Base-by-base conservation (phyloP, 92 coral and sea anemone genomes). In the Actinernus sp. region DNA sequence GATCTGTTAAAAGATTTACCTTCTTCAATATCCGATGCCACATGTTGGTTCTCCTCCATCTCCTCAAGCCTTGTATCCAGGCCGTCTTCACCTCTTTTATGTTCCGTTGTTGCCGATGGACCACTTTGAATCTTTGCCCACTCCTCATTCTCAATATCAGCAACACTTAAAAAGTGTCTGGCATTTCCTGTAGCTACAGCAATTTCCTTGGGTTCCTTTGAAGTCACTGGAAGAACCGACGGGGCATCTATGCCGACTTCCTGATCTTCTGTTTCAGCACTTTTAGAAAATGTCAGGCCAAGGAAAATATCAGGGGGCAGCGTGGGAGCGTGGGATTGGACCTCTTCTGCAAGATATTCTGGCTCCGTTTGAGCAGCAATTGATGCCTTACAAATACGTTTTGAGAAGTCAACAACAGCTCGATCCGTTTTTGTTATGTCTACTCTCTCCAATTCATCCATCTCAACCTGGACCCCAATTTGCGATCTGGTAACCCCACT, bases 81-180 rank as follows among this genome's bases (percentile, higher is more conserved):
- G 3, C 25, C 44, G 10, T 63, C 62, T 36, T 36, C 44, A 3
- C 44, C 75, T 22, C 31, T 45, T n/a, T 26, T 11, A 26, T n/a
- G 33, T 9, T 63, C 71, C 27, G 56, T 16, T 9, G 62, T 20
- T 4, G 61, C 36, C 51, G 13, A 19, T 4, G 84, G 79, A 18
- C 82, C 41, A 6, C 44, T 40, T 48, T 71, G 53, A 11, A 88
- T 73, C 30, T 74, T 67, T 10, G 67, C 61, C 96, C 96, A 89
- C 63, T 85, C 74, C 2, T 89, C 83, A 32, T 68, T 68, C 26
- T 84, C 86, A 19, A 93, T 90, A 67, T 93, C 98, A 29, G 93
- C 97, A 30, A 93, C 98, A 71, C 98, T 93, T 3, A 93, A 65
- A 54, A 93, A 93, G 75, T 70, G 95, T 73, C 96, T 7, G 19